A percentile compares a stretch with the other conserved stretches of the same genome.
Evolutionary conservation across 2,888 invertebrate species (phyloP).

Genomic region (Oscheius sp.): DNA sequence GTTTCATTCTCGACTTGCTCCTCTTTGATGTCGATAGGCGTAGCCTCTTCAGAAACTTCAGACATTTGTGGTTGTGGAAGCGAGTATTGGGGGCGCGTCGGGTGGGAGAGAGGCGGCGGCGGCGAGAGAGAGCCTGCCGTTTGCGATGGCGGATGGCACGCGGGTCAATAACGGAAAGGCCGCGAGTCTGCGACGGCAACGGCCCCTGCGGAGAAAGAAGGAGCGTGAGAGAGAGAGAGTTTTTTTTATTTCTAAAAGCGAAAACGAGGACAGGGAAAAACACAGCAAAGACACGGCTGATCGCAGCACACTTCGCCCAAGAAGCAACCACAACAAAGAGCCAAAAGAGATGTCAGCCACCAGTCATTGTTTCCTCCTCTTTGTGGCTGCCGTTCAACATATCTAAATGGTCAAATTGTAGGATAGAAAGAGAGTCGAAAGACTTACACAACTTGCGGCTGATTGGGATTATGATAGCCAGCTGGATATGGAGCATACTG

Average conservation of each 20-base stretch:
- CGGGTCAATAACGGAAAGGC: conserved; percentile 9
- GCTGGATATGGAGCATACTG: conserved; percentile 50
- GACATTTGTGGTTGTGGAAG: conserved; percentile 5
- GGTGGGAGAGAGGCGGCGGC: not conserved
- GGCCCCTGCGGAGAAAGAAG: conserved; percentile 1
- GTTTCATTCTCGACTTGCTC: not conserved
- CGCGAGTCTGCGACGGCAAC: not conserved
- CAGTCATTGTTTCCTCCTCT: conserved; percentile 42
- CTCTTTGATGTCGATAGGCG: conserved; percentile 7
- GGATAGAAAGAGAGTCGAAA: not conserved
- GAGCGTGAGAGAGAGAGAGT: conserved; percentile 12
- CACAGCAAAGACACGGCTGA: conserved; percentile 52
- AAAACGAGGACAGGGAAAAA: conserved; percentile 52
- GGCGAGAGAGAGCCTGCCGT: not conserved
- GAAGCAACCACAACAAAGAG: conserved; percentile 63
- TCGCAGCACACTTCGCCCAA: conserved; percentile 58
- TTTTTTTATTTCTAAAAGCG: conserved; percentile 27
- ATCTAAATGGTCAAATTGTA: conserved; percentile 35
- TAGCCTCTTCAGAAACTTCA: not conserved
- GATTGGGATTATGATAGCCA: conserved; percentile 58
- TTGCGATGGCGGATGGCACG: conserved; percentile 11
- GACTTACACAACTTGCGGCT: conserved; percentile 64
- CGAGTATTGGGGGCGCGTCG: not conserved
- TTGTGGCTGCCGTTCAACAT: conserved; percentile 48
- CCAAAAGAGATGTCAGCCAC: conserved; percentile 59